A percentile compares a stretch with the other conserved stretches of the same genome.
These are phyloP conservation scores for Drosophila mercatorum DNA, from an alignment of 2,888 invertebrate species.

Conservation along the genomic window DNA sequence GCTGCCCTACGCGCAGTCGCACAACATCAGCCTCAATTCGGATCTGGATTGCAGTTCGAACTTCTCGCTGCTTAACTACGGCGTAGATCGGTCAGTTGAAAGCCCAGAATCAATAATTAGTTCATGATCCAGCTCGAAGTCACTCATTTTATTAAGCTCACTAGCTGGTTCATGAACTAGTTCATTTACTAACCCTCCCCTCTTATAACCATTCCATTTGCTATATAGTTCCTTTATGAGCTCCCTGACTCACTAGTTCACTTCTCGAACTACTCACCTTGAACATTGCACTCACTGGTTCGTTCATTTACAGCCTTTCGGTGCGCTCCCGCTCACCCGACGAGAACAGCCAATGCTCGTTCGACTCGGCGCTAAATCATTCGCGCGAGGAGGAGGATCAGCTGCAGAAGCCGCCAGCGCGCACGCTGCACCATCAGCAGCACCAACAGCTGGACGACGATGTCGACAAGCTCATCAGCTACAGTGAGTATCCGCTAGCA, in stretches of 20 bases:
- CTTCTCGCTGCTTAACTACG: conserved; percentile 88
- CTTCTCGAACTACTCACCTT: background rate
- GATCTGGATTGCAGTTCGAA: conserved; percentile 84
- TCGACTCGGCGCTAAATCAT: conserved; percentile 94
- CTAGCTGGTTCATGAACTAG: background rate
- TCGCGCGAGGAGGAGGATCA: conserved; percentile 92
- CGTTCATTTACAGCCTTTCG: conserved; percentile 85
- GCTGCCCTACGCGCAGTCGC: conserved; percentile 83
- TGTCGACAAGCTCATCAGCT: conserved; percentile 75
- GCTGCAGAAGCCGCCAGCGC: conserved; percentile 40
- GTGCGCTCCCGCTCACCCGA: conserved; percentile 91
- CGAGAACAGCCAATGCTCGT: conserved; percentile 90
- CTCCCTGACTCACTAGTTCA: background rate
- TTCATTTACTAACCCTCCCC: background rate
- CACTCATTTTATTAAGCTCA: too few species aligned
- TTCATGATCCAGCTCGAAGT: too few species aligned
- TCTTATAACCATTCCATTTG: background rate
- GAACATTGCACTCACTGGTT: background rate
- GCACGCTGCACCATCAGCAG: conserved; percentile 32
- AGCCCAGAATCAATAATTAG: too few species aligned
- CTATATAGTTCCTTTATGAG: background rate
- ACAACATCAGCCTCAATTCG: conserved; percentile 81
- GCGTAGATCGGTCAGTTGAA: conserved; percentile 86
- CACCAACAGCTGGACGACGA: conserved; percentile 70
- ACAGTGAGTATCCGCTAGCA: conserved; percentile 76